Conservation (phyloP, 2,888 invertebrate genomes). For the Gonocerus acuteangulatus region DNA sequence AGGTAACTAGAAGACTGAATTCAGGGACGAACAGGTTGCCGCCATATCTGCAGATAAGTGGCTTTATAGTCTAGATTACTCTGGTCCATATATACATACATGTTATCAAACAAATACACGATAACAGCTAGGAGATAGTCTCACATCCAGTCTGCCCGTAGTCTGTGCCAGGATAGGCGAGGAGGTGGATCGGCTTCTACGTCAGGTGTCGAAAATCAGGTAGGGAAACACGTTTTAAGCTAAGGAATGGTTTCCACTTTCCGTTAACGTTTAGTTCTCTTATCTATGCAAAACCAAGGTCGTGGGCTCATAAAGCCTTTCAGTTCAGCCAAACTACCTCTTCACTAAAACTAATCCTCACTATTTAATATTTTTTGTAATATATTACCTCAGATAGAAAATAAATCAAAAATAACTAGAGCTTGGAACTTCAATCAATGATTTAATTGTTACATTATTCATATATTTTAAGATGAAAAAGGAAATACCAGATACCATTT, state of each 20-base stretch:
- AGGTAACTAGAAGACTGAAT: background rate
- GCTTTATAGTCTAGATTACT: constrained; percentile 31
- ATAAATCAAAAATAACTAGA: too few species aligned
- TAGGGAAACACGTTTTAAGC: background rate
- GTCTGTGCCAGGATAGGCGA: background rate
- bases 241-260: background rate
- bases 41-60: constrained; percentile 17
- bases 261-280: too few species aligned
- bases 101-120: constrained; percentile 31
- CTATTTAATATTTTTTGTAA: too few species aligned
- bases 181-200: background rate
- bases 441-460: too few species aligned
- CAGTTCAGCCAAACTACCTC: too few species aligned
- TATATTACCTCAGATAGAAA: too few species aligned
- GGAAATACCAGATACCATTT: too few species aligned
- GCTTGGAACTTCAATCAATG: too few species aligned
- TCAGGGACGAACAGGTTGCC: background rate
- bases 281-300: background rate
- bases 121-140: constrained; percentile 24
- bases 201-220: background rate
- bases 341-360: too few species aligned
- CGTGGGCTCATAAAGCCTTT: background rate
- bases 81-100: constrained; percentile 26
- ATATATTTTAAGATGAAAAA: too few species aligned
- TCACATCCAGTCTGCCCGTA: constrained; percentile 2